Conservation (phyloP, 2,888 invertebrate genomes). For the Lottia scabra region DNA sequence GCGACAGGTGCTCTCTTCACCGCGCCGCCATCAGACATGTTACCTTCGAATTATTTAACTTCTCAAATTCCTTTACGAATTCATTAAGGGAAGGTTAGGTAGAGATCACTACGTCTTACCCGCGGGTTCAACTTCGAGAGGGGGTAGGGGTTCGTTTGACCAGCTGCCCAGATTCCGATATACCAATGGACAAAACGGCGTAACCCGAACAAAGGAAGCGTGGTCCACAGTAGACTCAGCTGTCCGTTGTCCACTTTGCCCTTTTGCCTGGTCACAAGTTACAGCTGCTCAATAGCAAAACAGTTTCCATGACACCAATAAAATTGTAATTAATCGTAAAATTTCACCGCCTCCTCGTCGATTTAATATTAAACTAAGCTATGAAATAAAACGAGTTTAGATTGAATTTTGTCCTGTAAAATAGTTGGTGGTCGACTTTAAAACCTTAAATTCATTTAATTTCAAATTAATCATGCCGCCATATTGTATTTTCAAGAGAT, state of each 20-base stretch:
- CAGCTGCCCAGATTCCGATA: not conserved
- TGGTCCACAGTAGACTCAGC: not conserved
- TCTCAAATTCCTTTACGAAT: not conserved
- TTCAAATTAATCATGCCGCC: too few relatives aligned
- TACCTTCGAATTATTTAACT: not conserved
- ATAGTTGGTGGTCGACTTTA: too few relatives aligned
- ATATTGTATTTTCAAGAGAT: too few relatives aligned
- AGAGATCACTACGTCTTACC: too few relatives aligned
- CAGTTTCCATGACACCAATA: not conserved
- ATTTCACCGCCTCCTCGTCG: not conserved
- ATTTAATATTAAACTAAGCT: not conserved
- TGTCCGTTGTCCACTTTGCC: not conserved
- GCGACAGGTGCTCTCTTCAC: too few relatives aligned
- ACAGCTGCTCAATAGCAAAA: not conserved
- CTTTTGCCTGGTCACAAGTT: not conserved
- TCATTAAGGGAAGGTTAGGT: not conserved
- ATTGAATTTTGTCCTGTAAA: too few relatives aligned
- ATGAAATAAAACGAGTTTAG: not conserved
- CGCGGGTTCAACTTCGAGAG: too few relatives aligned
- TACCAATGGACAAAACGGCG: not conserved
- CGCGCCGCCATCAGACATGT: too few relatives aligned
- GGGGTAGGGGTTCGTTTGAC: not conserved
- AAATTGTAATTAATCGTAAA: not conserved
- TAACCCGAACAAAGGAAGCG: not conserved
- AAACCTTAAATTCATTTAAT: too few relatives aligned